These are phyloP conservation scores for Pipa parva DNA, from an alignment of 2,113 vertebrate species.

Conservation along the genomic window DNA sequence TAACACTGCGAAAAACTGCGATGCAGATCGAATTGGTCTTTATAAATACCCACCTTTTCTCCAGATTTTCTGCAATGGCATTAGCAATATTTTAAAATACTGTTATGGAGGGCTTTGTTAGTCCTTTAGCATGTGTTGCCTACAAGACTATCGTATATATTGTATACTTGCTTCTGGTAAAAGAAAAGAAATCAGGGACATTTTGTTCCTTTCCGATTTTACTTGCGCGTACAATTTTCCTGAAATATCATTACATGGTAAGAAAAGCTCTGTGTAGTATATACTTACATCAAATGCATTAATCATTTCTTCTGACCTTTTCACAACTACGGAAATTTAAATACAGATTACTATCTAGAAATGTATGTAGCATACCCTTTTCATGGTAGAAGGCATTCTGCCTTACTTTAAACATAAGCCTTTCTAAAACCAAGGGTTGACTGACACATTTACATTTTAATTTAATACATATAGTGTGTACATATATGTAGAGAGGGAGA, in stretches of 20 bases:
- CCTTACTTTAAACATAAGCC: slow-evolving; percentile 7
- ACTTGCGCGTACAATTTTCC: background rate
- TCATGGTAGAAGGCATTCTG: slow-evolving; percentile 20
- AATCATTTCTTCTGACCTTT: slow-evolving; percentile 38
- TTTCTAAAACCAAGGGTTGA: background rate
- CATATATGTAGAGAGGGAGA: too few species aligned
- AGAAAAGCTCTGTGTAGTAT: slow-evolving; percentile 14
- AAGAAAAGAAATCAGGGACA: too few species aligned
- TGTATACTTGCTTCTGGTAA: too few species aligned
- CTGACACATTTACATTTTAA: background rate
- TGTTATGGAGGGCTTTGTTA: too few species aligned
- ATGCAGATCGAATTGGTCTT: too few species aligned
- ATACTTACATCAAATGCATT: slow-evolving; percentile 32
- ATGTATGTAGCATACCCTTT: slow-evolving; percentile 33
- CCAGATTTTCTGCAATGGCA: too few species aligned
- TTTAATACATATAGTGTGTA: too few species aligned
- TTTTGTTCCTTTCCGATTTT: background rate
- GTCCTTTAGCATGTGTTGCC: too few species aligned
- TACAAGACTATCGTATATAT: too few species aligned
- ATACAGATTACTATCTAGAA: slow-evolving; percentile 33
- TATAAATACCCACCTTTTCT: too few species aligned
- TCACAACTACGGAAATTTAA: slow-evolving; percentile 28
- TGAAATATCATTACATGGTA: slow-evolving; percentile 9
- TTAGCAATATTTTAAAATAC: too few species aligned
- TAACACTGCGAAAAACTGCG: too few species aligned